Percentiles rank a stretch among this genome's conserved stretches.
Evolutionary conservation across 2,797 vertebrate genomes (phyloP).

Genomic region (Neopelma chrysocephalum): DNA sequence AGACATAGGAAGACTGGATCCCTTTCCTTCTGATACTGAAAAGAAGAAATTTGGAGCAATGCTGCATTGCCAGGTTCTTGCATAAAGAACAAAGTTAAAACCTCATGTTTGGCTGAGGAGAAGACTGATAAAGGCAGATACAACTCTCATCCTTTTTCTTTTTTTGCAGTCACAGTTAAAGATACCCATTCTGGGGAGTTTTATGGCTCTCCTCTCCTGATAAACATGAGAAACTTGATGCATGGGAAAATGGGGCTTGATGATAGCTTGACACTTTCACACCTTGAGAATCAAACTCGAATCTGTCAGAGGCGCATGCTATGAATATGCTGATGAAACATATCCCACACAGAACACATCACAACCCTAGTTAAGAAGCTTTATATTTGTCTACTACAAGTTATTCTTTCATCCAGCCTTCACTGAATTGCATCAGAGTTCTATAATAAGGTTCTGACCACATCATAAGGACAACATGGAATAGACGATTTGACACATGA

Average conservation of each 20-base stretch:
- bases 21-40: background rate
- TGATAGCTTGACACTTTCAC: conserved; percentile 64
- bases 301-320: conserved; percentile 34
- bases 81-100: background rate
- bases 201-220: conserved; percentile 22
- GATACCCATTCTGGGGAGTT: background rate
- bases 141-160: background rate
- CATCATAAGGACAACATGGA: background rate
- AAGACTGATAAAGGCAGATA: background rate
- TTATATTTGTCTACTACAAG: conserved; percentile 52
- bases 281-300: conserved; percentile 41
- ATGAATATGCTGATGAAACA: conserved; percentile 59
- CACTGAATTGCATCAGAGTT: background rate
- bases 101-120: background rate
- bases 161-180: background rate
- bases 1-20: background rate
- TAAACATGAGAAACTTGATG: conserved; percentile 44
- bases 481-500: background rate
- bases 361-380: background rate
- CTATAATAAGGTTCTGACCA: conserved; percentile 6
- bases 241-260: conserved; percentile 54
- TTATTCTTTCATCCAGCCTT: background rate
- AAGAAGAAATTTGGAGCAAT: background rate
- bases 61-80: background rate
- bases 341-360: conserved; percentile 46